Base-by-base conservation (phyloP, 1,140 invertebrate genomes). In the Caenorhabditis brenneri region DNA sequence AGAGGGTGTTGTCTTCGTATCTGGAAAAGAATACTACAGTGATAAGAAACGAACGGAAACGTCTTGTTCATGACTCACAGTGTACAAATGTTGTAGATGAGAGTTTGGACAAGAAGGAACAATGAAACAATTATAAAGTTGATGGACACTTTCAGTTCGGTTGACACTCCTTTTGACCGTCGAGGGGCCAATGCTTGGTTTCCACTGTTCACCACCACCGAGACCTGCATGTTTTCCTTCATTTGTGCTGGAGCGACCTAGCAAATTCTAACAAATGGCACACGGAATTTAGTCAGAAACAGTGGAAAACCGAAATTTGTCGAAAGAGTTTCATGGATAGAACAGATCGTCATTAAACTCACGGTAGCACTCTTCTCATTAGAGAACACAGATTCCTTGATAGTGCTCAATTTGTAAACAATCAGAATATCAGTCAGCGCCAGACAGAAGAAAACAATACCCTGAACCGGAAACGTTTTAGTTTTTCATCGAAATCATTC, bases 51-150 rank as follows among this genome's bases (percentile, higher is more conserved):
- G 58, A 74, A 74, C 65, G 58, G 58, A 65, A 74, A 74, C n/a
- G 42, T 22, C 33, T 36, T 19, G 24, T 55, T 55, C 36, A 12
- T 74, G 65, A 74, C 65, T 74, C 22, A 74, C 65, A 74, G 65
- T 74, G 65, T 39, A 74, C 65, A 74, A 74, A 74, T 74, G 42
- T 74, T 74, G 65, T 74, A 74, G 65, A 74, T 74, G 65, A 74
- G 65, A 5, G 65, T 74, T 24, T 74, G 65, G 16, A 27, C 24
- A 27, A 74, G 65, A 42, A 74, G 65, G 42, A 74, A 74, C 65
- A 74, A 7, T 9, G 65, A 74, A 9, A 74, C 65, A 36, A 74
- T 74, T n/a, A 74, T 42, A 36, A 74, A 74, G 65, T 74, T 74
- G n/a, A 74, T 74, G n/a, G 65, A 74, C 15, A 74, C 65, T 74